A percentile compares a stretch with the other conserved stretches of the same genome.
Conservation (phyloP, 2,113 vertebrate genomes). For the Ibidorhyncha struthersii region DNA sequence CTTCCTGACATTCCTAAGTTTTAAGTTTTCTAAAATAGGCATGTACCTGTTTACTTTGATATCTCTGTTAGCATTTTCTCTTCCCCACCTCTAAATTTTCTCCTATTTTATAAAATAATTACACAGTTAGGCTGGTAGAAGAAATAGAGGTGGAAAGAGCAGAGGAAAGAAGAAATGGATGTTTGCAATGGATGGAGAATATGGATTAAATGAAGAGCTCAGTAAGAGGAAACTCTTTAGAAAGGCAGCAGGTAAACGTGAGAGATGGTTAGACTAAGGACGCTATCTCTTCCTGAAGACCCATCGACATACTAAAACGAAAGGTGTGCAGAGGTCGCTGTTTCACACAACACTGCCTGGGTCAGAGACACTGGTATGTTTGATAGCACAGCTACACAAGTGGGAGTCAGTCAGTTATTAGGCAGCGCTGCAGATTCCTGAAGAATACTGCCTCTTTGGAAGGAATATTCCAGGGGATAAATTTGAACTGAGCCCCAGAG, state of each 20-base stretch:
- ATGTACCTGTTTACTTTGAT: neutral
- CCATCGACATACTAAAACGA: neutral
- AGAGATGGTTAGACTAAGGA: neutral
- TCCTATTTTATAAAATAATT: neutral
- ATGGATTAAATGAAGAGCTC: neutral
- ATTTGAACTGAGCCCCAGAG: neutral
- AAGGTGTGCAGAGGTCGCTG: neutral
- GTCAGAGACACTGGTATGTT: neutral
- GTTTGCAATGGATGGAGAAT: neutral
- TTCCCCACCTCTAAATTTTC: neutral
- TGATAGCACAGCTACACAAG: rapidly evolving
- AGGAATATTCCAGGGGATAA: neutral
- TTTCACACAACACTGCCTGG: neutral
- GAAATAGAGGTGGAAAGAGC: neutral
- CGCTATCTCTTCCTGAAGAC: neutral
- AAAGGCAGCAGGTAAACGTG: neutral
- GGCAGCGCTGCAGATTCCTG: neutral
- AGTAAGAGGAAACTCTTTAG: neutral
- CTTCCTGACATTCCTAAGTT: neutral
- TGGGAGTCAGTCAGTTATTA: neutral
- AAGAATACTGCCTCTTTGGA: neutral
- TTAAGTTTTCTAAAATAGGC: neutral
- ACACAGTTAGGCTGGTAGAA: neutral
- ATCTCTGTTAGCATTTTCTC: neutral
- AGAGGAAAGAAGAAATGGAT: neutral